Percentiles rank a stretch among this genome's conserved stretches.
Evolutionary conservation across 2,113 vertebrate genomes (phyloP).

Genomic region (Damaliscus lunatus): DNA sequence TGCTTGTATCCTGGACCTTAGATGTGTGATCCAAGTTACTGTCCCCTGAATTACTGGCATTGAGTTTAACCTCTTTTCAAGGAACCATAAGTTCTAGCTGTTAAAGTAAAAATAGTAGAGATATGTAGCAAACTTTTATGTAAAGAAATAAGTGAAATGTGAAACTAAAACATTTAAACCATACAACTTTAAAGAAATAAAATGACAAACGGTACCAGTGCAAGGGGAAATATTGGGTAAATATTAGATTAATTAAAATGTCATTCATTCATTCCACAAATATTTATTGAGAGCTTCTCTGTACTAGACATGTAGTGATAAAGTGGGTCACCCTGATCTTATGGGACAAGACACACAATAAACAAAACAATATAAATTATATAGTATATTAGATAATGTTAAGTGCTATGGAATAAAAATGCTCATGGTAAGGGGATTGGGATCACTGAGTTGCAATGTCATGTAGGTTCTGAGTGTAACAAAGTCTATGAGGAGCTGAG

Average conservation of each 20-base stretch:
- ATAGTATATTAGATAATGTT: neutral
- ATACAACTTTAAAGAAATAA: neutral
- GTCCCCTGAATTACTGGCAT: neutral
- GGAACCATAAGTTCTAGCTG: neutral
- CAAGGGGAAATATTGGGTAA: neutral
- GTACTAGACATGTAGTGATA: neutral
- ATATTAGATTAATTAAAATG: neutral
- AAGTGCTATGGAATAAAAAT: neutral
- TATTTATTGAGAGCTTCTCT: neutral
- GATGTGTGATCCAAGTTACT: neutral
- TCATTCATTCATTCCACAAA: neutral
- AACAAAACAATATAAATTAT: neutral
- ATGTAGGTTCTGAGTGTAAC: neutral
- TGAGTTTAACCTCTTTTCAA: neutral
- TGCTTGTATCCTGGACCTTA: neutral
- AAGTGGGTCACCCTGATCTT: neutral
- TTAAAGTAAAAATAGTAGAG: neutral
- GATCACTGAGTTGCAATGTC: neutral
- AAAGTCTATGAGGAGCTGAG: neutral
- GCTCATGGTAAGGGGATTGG: neutral
- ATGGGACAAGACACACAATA: neutral
- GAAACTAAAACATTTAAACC: neutral
- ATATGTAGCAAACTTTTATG: neutral
- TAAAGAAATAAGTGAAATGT: neutral
- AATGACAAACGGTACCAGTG: neutral